phyloP scores from a whole-genome alignment of 2,113 vertebrate species.

The Sprattus sprattus region DNA sequence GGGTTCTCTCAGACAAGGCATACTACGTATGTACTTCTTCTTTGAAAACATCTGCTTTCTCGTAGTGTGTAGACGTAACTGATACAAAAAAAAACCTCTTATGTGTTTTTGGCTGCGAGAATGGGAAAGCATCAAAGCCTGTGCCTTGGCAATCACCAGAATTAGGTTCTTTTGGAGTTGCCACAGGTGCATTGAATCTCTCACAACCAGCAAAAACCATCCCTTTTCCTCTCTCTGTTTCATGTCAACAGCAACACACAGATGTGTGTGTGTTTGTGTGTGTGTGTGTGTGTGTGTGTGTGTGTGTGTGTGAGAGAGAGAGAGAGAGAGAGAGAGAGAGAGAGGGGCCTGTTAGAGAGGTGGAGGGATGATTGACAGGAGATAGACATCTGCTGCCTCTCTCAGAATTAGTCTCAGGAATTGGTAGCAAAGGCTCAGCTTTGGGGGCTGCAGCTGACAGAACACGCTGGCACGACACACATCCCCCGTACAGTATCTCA shows the following conservation, averaged over 20 bases:
- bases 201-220: background rate
- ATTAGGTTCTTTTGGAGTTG: slow-evolving; percentile 1
- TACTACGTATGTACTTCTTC: background rate
- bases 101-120: background rate
- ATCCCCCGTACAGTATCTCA: background rate
- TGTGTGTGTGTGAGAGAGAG: background rate
- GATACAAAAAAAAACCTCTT: background rate
- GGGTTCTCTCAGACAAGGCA: background rate
- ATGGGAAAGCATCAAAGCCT: slow-evolving; percentile 6
- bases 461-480: background rate
- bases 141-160: background rate
- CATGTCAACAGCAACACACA: slow-evolving; percentile 16
- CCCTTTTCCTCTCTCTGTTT: background rate
- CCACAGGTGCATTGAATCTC: slow-evolving; percentile 7
- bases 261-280: background rate
- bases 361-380: slow-evolving; percentile 26
- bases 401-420: slow-evolving; percentile 23
- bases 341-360: slow-evolving; percentile 13
- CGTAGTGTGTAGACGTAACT: background rate
- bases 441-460: slow-evolving; percentile 9
- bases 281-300: background rate
- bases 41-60: slow-evolving; percentile 17
- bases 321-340: too few species aligned
- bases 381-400: slow-evolving; percentile 15
- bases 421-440: slow-evolving; percentile 12